Evolutionary conservation across 2,113 vertebrate genomes (phyloP), one percentile per base, ranked within the genome.

Genomic region (Oreochromis tanganicae): DNA sequence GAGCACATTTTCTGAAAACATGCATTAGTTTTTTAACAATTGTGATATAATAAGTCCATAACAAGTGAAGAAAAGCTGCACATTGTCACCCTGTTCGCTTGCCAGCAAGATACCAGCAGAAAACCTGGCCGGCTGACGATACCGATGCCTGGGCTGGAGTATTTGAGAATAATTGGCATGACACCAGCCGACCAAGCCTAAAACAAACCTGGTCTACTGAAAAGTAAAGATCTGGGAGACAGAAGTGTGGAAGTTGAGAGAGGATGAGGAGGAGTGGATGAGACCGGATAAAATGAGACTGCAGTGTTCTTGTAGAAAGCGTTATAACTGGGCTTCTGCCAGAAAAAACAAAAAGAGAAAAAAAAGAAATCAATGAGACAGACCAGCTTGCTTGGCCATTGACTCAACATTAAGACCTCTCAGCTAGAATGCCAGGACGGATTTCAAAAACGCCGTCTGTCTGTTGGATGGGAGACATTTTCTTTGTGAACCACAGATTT

Each of bases 41-140:
- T 24, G 24, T 24, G 24, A 24, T 24, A 24, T 24, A 24, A 24
- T 24, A 46, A 73, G 38, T 73, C 34, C 43, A 63, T 11, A 57
- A 89, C 41, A 59, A 43, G 29, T 54, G 21, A 17, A 71, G 24
- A 82, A 57, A 71, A 16, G 38, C 29, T 83, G 27, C 36, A 85
- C n/a, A 52, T 89, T 78, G 94, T 94, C 88, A 87, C 46, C 83
- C 87, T 87, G 94, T 91, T 89, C 24, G 24, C 81, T 82, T 88
- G 90, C 89, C 81, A 91, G 81, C 17, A 93, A 24, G 93, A 91
- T 93, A 90, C 94, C 91, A 92, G 92, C 90, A 95, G 93, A 94
- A 94, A 91, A 93, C 94, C 54, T 73, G 93, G 93, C 90, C 91
- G 85, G 91, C 93, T 94, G 89, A n/a, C 24, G 21, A 91, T 94